Conservation (phyloP, 2,888 invertebrate genomes). For the Napeogenes inachia region DNA sequence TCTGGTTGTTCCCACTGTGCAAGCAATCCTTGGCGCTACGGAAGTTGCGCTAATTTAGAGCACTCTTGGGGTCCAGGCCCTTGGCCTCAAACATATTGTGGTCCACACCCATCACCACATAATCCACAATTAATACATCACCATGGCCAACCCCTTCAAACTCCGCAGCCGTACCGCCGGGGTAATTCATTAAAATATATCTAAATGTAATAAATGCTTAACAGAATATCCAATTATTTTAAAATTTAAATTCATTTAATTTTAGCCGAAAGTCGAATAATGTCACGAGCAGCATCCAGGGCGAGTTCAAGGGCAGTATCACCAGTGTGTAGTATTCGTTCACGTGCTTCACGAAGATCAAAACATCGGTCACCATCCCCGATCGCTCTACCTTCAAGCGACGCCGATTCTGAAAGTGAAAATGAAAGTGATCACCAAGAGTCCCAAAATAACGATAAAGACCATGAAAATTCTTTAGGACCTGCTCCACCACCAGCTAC, state of each 20-base stretch:
- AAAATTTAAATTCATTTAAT: not conserved
- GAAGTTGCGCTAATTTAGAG: slow-evolving; percentile 68
- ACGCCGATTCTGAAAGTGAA: slow-evolving; percentile 81
- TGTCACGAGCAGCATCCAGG: slow-evolving; percentile 75
- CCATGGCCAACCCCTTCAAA: slow-evolving; percentile 49
- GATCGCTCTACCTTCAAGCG: slow-evolving; percentile 65
- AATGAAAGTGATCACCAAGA: slow-evolving; percentile 45
- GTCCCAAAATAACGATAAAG: slow-evolving; percentile 25
- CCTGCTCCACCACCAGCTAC: slow-evolving; percentile 74
- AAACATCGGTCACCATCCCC: slow-evolving; percentile 63
- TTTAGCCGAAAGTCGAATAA: slow-evolving; percentile 67
- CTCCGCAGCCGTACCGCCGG: slow-evolving; percentile 65
- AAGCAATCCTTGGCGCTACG: slow-evolving; percentile 60
- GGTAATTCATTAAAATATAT: slow-evolving; percentile 37
- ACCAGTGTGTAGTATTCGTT: slow-evolving; percentile 82
- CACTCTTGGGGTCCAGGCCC: slow-evolving; percentile 47
- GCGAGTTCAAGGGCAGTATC: slow-evolving; percentile 81
- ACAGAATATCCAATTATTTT: not conserved
- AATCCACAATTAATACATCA: slow-evolving; percentile 37
- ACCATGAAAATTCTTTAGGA: slow-evolving; percentile 52
- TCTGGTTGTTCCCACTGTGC: slow-evolving; percentile 41
- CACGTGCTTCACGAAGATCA: slow-evolving; percentile 80
- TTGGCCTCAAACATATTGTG: slow-evolving; percentile 42
- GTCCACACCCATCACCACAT: slow-evolving; percentile 39
- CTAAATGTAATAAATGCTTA: not conserved